Evolutionary conservation across 2,888 invertebrate species (phyloP).

Genomic region (Dasysyrphus tricinctus): DNA sequence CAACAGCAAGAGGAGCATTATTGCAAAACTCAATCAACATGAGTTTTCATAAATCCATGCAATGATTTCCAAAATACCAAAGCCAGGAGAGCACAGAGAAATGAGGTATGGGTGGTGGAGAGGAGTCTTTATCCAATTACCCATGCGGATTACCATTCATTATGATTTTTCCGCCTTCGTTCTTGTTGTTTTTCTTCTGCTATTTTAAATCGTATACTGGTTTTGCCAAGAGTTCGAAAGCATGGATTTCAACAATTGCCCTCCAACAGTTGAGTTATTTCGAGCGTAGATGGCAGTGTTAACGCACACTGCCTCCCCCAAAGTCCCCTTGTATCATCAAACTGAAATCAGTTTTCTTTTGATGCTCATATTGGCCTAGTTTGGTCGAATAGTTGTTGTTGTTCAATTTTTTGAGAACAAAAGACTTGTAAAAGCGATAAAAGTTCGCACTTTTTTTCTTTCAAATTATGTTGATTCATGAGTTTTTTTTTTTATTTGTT

Average conservation of each 20-base stretch:
- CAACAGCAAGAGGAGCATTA: slow-evolving; percentile 47
- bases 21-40: slow-evolving; percentile 74
- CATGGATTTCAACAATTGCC: slow-evolving; percentile 45
- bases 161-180: slow-evolving; percentile 56
- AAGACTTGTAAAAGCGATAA: slow-evolving; percentile 20
- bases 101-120: neutral
- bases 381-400: slow-evolving; percentile 40
- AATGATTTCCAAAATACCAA: slow-evolving; percentile 63
- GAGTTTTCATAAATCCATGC: slow-evolving; percentile 73
- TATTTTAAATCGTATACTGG: slow-evolving; percentile 30
- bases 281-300: slow-evolving; percentile 38
- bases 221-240: slow-evolving; percentile 50
- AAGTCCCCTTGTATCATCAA: neutral
- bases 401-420: slow-evolving; percentile 16
- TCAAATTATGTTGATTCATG: slow-evolving; percentile 13
- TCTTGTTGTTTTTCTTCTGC: neutral
- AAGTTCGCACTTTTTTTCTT: slow-evolving; percentile 4
- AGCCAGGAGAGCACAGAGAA: no score
- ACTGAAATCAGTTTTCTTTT: slow-evolving; percentile 9
- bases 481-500: neutral
- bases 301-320: neutral
- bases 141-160: slow-evolving; percentile 72
- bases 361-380: slow-evolving; percentile 47
- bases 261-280: slow-evolving; percentile 61
- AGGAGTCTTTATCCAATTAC: slow-evolving; percentile 62